phyloP scores from a whole-genome alignment of 1,140 invertebrate species.

The Leptoteleia sp. region DNA sequence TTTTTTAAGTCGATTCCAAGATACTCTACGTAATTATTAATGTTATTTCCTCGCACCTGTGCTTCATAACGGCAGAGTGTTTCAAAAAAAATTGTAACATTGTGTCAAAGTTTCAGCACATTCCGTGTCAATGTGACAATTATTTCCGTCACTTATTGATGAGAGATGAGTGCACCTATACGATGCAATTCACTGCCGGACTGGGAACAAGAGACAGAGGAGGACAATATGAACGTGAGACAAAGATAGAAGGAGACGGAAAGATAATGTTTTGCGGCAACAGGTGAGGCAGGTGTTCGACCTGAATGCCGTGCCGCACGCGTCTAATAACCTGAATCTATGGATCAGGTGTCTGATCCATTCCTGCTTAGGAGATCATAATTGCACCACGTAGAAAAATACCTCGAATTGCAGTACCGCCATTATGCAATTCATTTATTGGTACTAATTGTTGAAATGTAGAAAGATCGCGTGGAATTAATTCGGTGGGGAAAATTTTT shows the following conservation, averaged over 20 bases:
- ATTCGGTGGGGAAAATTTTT: slow-evolving; percentile 22
- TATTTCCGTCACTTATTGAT: slow-evolving; percentile 77
- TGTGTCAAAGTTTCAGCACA: slow-evolving; percentile 45
- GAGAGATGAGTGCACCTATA: slow-evolving; percentile 73
- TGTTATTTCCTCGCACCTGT: no score
- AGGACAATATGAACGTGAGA: slow-evolving; percentile 40
- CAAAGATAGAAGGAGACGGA: slow-evolving; percentile 62
- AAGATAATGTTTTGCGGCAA: slow-evolving; percentile 81
- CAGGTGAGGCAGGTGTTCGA: slow-evolving; percentile 81
- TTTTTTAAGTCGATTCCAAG: no score
- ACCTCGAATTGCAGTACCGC: slow-evolving; percentile 9
- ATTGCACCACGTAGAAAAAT: slow-evolving; percentile 66
- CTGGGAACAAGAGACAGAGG: slow-evolving; percentile 53
- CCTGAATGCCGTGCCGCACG: slow-evolving; percentile 79
- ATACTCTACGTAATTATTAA: no score
- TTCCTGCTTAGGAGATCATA: slow-evolving; percentile 69
- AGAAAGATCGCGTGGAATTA: slow-evolving; percentile 47
- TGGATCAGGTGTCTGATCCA: slow-evolving; percentile 78
- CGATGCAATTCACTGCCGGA: slow-evolving; percentile 62
- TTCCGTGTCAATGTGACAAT: slow-evolving; percentile 66
- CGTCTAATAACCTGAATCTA: slow-evolving; percentile 80
- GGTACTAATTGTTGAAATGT: slow-evolving; percentile 45
- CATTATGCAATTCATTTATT: slow-evolving; percentile 59
- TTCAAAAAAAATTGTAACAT: slow-evolving; percentile 33
- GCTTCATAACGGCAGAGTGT: no score